A percentile compares a stretch with the other conserved stretches of the same genome.
Conservation (phyloP, 2,797 vertebrate genomes). For the Nyctibius grandis region DNA sequence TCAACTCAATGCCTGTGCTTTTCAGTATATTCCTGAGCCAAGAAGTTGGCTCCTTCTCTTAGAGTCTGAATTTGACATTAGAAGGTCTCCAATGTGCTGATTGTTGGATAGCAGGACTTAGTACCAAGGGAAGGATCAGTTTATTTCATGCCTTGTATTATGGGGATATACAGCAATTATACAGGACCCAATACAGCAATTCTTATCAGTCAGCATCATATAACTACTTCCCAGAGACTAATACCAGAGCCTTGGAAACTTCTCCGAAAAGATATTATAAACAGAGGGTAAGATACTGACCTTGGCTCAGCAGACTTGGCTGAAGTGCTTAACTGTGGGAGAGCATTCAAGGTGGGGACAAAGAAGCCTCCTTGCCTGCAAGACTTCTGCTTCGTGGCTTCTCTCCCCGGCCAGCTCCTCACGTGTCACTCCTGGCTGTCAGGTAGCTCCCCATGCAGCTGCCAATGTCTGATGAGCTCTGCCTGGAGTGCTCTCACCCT, state of each 20-base stretch:
- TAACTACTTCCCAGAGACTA: not conserved
- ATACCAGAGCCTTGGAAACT: not conserved
- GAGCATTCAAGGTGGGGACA: not conserved
- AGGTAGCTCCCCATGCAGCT: not conserved
- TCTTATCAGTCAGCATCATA: not conserved
- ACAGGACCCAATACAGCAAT: not conserved
- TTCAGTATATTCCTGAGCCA: not conserved
- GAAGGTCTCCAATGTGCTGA: not conserved
- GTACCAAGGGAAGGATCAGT: not conserved
- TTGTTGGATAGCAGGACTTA: not conserved
- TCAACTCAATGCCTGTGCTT: not conserved
- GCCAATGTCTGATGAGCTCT: not conserved
- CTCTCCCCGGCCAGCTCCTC: not conserved
- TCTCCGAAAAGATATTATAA: not conserved
- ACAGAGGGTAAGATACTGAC: not conserved
- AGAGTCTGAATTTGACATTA: not conserved
- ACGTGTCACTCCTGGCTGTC: not conserved
- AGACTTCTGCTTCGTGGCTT: not conserved
- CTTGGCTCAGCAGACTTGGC: not conserved
- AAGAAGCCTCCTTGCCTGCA: not conserved
- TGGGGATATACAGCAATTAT: not conserved
- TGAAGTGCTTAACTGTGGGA: not conserved
- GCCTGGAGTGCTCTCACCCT: not conserved
- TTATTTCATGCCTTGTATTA: not conserved
- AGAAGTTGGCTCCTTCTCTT: not conserved